Evolutionary conservation across 2,797 vertebrate genomes (phyloP).

Genomic region (Chelidonichthys spinosus): DNA sequence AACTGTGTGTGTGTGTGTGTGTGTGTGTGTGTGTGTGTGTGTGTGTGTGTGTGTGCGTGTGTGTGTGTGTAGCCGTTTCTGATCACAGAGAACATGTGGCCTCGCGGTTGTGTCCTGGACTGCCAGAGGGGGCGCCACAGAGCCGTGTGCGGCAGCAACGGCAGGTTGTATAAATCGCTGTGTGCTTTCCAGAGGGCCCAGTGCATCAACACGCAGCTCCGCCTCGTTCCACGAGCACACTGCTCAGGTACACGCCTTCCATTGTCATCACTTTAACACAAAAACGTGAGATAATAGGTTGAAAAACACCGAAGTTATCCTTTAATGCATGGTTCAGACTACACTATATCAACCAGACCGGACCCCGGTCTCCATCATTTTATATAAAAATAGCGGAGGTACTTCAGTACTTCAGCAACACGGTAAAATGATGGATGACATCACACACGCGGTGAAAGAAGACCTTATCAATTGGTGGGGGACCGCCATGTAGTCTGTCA

Average conservation of each 20-base stretch:
- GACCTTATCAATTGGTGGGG: no score
- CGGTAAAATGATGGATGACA: no score
- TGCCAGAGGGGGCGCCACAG: constrained; percentile 72
- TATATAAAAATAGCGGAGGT: no score
- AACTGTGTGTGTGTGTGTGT: constrained; percentile 12
- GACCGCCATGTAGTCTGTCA: no score
- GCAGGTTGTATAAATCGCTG: constrained; percentile 70
- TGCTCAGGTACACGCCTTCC: constrained; percentile 56
- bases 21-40: constrained; percentile 15
- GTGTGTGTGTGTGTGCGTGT: constrained; percentile 21
- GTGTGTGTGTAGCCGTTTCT: constrained; percentile 63
- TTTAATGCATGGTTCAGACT: neutral
- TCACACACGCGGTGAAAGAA: no score
- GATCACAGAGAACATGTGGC: constrained; percentile 72
- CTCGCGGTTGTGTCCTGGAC: constrained; percentile 64
- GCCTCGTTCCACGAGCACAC: constrained; percentile 40
- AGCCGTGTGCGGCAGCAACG: constrained; percentile 74
- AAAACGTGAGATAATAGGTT: no score
- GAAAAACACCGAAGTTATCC: neutral
- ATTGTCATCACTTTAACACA: no score
- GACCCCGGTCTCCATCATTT: no score
- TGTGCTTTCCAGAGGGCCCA: constrained; percentile 76
- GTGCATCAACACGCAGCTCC: constrained; percentile 72
- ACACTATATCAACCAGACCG: no score
- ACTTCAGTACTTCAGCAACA: no score